Conservation (phyloP, 2,888 invertebrate species). For the Epiblema foenella region DNA sequence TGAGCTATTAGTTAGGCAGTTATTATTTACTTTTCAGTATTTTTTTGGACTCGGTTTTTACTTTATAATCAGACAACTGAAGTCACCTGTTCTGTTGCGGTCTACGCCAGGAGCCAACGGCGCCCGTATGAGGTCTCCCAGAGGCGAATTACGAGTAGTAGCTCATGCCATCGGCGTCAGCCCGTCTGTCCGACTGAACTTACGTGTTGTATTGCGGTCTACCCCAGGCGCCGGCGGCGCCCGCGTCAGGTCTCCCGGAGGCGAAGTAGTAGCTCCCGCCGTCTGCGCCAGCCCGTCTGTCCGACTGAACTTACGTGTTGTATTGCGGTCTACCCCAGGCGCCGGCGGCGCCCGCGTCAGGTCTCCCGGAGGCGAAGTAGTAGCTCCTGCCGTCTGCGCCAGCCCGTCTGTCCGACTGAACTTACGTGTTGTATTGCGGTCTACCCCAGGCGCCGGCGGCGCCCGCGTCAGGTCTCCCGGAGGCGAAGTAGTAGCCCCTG, state of each 20-base stretch:
- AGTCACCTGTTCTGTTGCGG: conserved; percentile 70
- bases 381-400: conserved; percentile 86
- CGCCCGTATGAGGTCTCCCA: conserved; percentile 76
- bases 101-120: conserved; percentile 64
- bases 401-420: conserved; percentile 68
- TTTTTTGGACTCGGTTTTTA: too few species aligned
- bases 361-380: conserved; percentile 85
- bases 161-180: conserved; percentile 85
- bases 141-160: conserved; percentile 87
- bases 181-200: conserved; percentile 77
- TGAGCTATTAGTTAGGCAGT: too few species aligned
- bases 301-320: conserved; percentile 63
- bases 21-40: too few species aligned
- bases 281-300: conserved; percentile 85
- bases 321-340: conserved; percentile 71
- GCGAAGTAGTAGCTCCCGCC: conserved; percentile 87
- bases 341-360: conserved; percentile 66
- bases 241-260: conserved; percentile 79
- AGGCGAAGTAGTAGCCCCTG: conserved; percentile 86
- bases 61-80: too few species aligned
- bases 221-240: conserved; percentile 63
- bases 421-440: conserved; percentile 70
- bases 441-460: conserved; percentile 65
- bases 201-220: conserved; percentile 73
- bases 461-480: conserved; percentile 78